Conservation (phyloP, 2,113 vertebrate species). For the Pterocles burchelli region DNA sequence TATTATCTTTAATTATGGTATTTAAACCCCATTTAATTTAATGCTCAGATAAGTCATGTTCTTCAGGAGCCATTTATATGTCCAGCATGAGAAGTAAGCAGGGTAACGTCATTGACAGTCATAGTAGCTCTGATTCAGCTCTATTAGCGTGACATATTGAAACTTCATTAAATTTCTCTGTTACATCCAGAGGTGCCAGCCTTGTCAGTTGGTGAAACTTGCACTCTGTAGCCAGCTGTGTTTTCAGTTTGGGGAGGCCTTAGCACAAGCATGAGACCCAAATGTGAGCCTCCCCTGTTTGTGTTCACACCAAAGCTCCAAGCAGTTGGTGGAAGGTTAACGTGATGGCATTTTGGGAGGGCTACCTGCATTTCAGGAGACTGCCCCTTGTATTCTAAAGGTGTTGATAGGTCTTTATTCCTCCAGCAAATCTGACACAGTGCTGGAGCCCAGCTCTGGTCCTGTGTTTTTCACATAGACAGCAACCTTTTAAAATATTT, state of each 20-base stretch:
- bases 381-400: background rate
- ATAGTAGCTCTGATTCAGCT: constrained; percentile 9
- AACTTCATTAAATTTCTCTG: constrained; percentile 40
- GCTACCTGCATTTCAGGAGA: background rate
- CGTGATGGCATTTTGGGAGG: background rate
- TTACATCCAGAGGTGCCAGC: background rate
- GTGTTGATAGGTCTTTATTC: background rate
- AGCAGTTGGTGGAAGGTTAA: background rate
- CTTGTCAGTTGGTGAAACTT: constrained; percentile 2
- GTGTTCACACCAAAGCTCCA: background rate
- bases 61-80: constrained; percentile 27
- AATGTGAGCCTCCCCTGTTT: background rate
- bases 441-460: background rate
- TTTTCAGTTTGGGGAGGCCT: background rate
- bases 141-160: constrained; percentile 30
- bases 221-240: background rate
- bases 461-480: background rate
- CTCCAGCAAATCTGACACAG: background rate
- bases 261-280: background rate
- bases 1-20: constrained; percentile 60
- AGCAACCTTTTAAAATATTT: background rate
- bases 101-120: constrained; percentile 32
- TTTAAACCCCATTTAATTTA: constrained; percentile 47
- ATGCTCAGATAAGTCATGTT: constrained; percentile 26
- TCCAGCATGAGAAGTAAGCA: constrained; percentile 23